Percentiles rank a stretch among this genome's conserved stretches.
phyloP scores from a whole-genome alignment of 2,888 invertebrate genomes.

The Platycheirus rosarum region DNA sequence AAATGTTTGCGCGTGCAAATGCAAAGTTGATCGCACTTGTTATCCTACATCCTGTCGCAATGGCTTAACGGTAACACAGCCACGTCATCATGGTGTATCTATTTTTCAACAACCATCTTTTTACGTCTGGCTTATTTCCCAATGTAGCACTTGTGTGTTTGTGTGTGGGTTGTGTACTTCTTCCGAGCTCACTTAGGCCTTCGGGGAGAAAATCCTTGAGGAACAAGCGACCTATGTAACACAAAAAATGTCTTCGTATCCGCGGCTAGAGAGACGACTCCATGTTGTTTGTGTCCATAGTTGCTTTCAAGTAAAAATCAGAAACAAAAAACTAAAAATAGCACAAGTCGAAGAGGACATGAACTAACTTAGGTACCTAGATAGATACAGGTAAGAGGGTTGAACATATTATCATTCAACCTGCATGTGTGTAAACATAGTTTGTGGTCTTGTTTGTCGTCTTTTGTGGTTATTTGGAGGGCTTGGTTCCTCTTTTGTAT shows the following conservation, averaged over 20 bases:
- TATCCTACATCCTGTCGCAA: conserved; percentile 41
- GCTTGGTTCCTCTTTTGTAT: background rate
- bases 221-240: conserved; percentile 13
- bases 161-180: background rate
- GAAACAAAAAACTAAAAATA: conserved; percentile 28
- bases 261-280: background rate
- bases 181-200: conserved; percentile 13
- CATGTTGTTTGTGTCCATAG: background rate
- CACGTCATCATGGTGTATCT: conserved; percentile 23
- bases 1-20: conserved; percentile 41
- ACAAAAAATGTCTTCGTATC: conserved; percentile 8
- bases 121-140: conserved; percentile 19
- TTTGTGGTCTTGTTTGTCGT: conserved; percentile 59
- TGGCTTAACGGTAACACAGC: conserved; percentile 43
- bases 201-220: background rate
- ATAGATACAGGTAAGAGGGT: too few species aligned
- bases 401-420: conserved; percentile 36
- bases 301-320: background rate
- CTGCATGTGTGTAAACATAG: conserved; percentile 32
- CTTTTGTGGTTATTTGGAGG: conserved; percentile 23
- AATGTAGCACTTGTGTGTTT: conserved; percentile 7
- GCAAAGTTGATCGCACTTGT: conserved; percentile 62
- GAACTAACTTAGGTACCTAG: background rate
- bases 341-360: conserved; percentile 5
- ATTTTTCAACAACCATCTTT: background rate